Base-by-base conservation (phyloP, 2,888 invertebrate genomes). In the Zygogramma bicolorata region DNA sequence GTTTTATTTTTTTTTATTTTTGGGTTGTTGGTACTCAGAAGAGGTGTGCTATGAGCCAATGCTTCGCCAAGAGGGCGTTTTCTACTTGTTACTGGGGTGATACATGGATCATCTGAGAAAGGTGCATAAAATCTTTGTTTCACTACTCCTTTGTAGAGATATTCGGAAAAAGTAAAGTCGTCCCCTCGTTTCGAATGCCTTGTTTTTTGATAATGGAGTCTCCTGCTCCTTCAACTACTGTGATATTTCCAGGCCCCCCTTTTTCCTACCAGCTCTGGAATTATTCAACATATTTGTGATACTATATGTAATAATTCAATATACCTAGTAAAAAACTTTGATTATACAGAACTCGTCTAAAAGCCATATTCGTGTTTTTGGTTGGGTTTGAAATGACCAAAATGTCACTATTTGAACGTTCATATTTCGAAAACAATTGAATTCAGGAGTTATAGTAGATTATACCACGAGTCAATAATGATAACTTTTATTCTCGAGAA, bases 201-300 rank as follows among this genome's bases (percentile, higher is more conserved):
- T 34, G 29, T 60, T 60, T 60, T 34, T 60, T 60, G 29, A 29
- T 25, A 7, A 60, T 18, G 1, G 60, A 29, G 34, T 60, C 25
- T 29, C 34, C 60, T 29, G 31, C 60, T 29, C 31, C 60, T 20
- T 60, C 31, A 18, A 60, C 60, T 13, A 31, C 60, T 18, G 31
- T 60, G 3, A 60, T 60, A 29, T 60, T 60, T 60, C 60, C 60
- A 25, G 60, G 31, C 15, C 60, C 60, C n/a, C n/a, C 8, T 29
- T 34, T 15, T 60, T 60, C 18, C 60, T 60, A 29, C 60, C 60
- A 60, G 60, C 60, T 60, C 60, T 60, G 57, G 57, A 29, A 57
- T 57, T 57, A 57, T 25, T 6, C 10, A 57, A 57, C 57, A 57
- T 25, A 57, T 57, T 57, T 57, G 6, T 7, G 22, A 3, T 25